Evolutionary conservation across 64 coral and sea anemone species (phyloP).

Genomic region (Dendrophyllia cribrosa): DNA sequence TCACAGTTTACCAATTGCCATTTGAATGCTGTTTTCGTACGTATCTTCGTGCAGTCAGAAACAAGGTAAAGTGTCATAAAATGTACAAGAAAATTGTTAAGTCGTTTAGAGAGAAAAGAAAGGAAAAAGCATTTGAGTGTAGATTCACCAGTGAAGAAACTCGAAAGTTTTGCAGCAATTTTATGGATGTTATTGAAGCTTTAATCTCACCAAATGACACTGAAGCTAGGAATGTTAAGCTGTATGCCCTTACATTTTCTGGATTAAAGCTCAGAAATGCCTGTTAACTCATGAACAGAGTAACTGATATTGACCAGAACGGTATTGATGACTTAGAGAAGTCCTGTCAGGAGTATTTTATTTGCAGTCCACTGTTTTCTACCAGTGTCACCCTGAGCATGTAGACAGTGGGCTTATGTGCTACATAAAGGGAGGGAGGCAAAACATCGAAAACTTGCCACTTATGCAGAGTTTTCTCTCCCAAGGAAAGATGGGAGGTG

Average conservation of each 20-base stretch:
- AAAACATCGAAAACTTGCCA: slow-evolving; percentile 72
- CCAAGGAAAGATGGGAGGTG: slow-evolving; percentile 74
- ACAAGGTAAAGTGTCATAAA: slow-evolving; percentile 80
- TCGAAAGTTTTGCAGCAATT: slow-evolving; percentile 77
- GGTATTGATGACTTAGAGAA: slow-evolving; percentile 69
- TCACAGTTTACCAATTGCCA: slow-evolving; percentile 55
- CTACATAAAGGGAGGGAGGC: slow-evolving; percentile 85
- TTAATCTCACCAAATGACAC: slow-evolving; percentile 55
- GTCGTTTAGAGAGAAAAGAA: slow-evolving; percentile 64
- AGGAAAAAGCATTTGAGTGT: slow-evolving; percentile 61
- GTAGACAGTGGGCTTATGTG: slow-evolving; percentile 60
- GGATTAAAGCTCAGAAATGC: slow-evolving; percentile 82
- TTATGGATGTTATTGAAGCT: slow-evolving; percentile 81
- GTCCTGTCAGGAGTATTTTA: slow-evolving; percentile 73
- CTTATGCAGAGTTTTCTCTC: slow-evolving; percentile 70
- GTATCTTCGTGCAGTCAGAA: slow-evolving; percentile 85
- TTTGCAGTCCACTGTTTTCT: slow-evolving; percentile 27
- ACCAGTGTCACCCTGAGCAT: slow-evolving; percentile 29
- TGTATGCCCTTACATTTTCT: slow-evolving; percentile 74
- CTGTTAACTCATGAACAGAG: slow-evolving; percentile 78
- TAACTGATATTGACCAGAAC: slow-evolving; percentile 68
- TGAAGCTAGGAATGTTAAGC: slow-evolving; percentile 44
- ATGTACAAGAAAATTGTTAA: slow-evolving; percentile 73
- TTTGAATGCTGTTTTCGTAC: slow-evolving; percentile 80
- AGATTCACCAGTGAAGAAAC: slow-evolving; percentile 91